Percentiles rank a stretch among this genome's conserved stretches.
Conservation (phyloP, 30 jellyfish, hydroid and myxozoan genomes). For the Catostylus mosaicus region DNA sequence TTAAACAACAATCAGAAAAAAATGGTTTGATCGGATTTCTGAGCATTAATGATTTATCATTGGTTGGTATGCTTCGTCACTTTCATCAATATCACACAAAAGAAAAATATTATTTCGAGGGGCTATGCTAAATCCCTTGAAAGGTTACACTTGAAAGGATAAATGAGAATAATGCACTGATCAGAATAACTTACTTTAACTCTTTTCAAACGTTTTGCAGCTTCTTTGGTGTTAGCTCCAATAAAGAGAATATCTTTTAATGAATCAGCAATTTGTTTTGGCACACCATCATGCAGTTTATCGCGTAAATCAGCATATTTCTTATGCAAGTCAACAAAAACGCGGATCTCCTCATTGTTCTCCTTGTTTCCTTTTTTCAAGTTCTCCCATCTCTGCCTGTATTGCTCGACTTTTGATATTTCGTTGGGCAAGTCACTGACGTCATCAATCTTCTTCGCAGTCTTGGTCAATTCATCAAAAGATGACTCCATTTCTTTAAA, state of each 20-base stretch:
- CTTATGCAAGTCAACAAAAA: slow-evolving; percentile 21
- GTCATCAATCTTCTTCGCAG: slow-evolving; percentile 65
- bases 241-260: slow-evolving; percentile 52
- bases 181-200: slow-evolving; percentile 65
- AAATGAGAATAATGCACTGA: neutral
- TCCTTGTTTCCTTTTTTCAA: slow-evolving; percentile 23
- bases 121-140: too few species aligned
- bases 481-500: slow-evolving; percentile 40
- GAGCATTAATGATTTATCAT: too few species aligned
- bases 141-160: too few species aligned
- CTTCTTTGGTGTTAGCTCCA: slow-evolving; percentile 74
- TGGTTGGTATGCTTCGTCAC: too few species aligned
- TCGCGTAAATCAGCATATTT: slow-evolving; percentile 46
- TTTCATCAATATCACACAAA: too few species aligned
- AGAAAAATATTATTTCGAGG: too few species aligned
- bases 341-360: slow-evolving; percentile 25
- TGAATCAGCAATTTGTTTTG: slow-evolving; percentile 70
- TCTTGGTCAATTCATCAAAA: slow-evolving; percentile 45
- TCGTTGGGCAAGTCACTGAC: slow-evolving; percentile 73
- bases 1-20: too few species aligned
- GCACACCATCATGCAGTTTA: slow-evolving; percentile 50
- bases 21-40: too few species aligned
- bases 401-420: slow-evolving; percentile 40
- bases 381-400: slow-evolving; percentile 70
- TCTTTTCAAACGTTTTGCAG: slow-evolving; percentile 67